These are phyloP conservation scores for Dendrocincla fuliginosa DNA, from an alignment of 2,797 vertebrate genomes.

Conservation along the genomic window DNA sequence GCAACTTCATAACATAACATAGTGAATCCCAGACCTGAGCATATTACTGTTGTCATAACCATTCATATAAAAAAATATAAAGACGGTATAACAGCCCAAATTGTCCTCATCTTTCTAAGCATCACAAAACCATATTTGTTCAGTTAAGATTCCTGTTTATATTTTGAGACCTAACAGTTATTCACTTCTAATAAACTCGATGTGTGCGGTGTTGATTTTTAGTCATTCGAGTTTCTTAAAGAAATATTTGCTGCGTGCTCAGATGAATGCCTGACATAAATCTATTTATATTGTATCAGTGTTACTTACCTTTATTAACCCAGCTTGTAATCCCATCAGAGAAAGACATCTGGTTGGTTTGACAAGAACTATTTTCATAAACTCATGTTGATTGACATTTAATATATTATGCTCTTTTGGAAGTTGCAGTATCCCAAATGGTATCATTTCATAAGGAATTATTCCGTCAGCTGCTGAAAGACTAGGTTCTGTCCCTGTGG, in stretches of 20 bases:
- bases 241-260: background rate
- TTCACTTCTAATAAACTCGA: conserved; percentile 32
- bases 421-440: background rate
- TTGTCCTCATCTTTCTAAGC: background rate
- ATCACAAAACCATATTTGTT: background rate
- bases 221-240: conserved; percentile 2
- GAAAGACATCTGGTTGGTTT: conserved; percentile 50
- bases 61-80: background rate
- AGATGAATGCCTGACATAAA: background rate
- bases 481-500: background rate
- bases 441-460: conserved; percentile 49
- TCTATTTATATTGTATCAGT: background rate
- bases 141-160: conserved; percentile 27
- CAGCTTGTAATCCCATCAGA: conserved; percentile 36
- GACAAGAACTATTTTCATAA: conserved; percentile 55
- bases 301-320: conserved; percentile 43
- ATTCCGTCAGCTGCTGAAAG: conserved; percentile 24
- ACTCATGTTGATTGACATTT: conserved; percentile 47
- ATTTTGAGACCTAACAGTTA: conserved; percentile 16
- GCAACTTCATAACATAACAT: background rate
- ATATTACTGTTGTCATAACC: background rate
- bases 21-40: background rate
- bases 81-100: background rate
- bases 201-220: conserved; percentile 31
- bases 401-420: conserved; percentile 30